Evolutionary conservation across 2,797 vertebrate species (phyloP).

Genomic region (Eospalax fontanierii): DNA sequence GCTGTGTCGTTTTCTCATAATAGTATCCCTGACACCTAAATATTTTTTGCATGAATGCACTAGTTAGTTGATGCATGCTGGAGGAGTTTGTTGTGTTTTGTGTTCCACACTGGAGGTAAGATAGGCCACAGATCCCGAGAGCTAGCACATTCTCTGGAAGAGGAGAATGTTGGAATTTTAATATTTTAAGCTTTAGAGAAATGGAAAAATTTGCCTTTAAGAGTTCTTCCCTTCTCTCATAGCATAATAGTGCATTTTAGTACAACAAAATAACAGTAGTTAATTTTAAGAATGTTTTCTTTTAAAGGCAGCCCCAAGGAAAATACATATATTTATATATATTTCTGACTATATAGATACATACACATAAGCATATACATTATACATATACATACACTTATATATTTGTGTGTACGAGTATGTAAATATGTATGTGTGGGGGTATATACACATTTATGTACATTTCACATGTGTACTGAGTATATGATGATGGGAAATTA

Average conservation of each 20-base stretch:
- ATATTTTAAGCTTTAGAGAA: slow-evolving; percentile 44
- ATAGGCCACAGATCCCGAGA: background rate
- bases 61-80: slow-evolving; percentile 53
- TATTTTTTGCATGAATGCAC: slow-evolving; percentile 72
- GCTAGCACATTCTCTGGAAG: background rate
- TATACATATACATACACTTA: background rate
- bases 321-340: background rate
- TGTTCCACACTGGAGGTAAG: background rate
- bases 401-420: background rate
- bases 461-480: background rate
- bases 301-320: background rate
- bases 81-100: slow-evolving; percentile 41
- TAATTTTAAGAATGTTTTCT: slow-evolving; percentile 35
- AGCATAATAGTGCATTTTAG: slow-evolving; percentile 2
- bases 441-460: background rate
- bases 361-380: background rate
- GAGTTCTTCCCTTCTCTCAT: background rate
- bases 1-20: slow-evolving; percentile 47
- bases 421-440: background rate
- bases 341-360: background rate
- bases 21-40: slow-evolving; percentile 47
- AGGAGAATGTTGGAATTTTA: background rate
- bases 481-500: slow-evolving; percentile 19
- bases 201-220: background rate
- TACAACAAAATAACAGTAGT: background rate